These are phyloP conservation scores for Thermophis baileyi DNA, from an alignment of 2,113 vertebrate species.

Conservation along the genomic window DNA sequence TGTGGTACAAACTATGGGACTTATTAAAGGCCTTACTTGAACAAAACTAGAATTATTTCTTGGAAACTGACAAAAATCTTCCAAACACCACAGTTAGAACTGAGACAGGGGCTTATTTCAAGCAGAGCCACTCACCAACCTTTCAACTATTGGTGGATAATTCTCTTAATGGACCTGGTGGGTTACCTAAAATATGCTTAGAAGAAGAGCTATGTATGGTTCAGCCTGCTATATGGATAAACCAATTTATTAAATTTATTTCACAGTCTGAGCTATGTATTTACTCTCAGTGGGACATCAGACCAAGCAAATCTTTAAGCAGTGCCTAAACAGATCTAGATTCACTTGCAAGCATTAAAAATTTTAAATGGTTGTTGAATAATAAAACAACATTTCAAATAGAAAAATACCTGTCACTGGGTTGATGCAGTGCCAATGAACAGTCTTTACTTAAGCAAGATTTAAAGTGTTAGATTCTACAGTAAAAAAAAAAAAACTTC, in stretches of 20 bases:
- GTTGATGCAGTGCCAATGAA: neutral
- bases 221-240: neutral
- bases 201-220: neutral
- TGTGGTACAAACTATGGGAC: neutral
- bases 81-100: neutral
- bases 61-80: neutral
- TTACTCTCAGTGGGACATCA: neutral
- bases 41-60: neutral
- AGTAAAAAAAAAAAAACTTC: no score
- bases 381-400: neutral
- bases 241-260: neutral
- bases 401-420: neutral
- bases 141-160: neutral
- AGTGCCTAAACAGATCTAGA: no score
- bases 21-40: neutral
- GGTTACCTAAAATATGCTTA: neutral
- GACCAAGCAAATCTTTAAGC: neutral
- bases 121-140: neutral
- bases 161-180: neutral
- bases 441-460: neutral
- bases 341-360: no score
- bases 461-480: neutral
- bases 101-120: neutral
- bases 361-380: no score
- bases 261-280: neutral